Percentiles rank a stretch among this genome's conserved stretches.
These are phyloP conservation scores for Donacobius atricapilla DNA, from an alignment of 2,113 vertebrate genomes.

Conservation along the genomic window DNA sequence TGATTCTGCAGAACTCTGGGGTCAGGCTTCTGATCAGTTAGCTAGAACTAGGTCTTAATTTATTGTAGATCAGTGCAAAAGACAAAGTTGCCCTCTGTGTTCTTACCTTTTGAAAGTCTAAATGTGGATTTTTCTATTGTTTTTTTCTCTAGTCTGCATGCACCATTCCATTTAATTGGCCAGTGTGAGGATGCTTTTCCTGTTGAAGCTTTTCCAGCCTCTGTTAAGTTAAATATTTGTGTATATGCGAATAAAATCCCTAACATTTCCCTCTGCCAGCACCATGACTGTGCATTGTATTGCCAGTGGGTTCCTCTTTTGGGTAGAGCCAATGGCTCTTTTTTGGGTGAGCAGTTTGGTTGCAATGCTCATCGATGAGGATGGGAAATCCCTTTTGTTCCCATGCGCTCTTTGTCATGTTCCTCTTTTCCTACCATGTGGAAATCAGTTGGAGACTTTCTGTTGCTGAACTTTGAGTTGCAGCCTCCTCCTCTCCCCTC, in stretches of 20 bases:
- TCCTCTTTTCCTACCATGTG: background rate
- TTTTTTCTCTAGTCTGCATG: background rate
- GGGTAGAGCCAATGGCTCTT: background rate
- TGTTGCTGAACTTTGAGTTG: slow-evolving; percentile 39
- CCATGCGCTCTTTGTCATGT: background rate
- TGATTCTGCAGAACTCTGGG: background rate
- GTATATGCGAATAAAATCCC: background rate
- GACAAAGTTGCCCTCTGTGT: background rate
- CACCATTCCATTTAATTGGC: background rate
- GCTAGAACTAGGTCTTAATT: background rate
- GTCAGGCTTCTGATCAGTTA: background rate
- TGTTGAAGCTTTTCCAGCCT: background rate
- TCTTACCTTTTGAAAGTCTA: background rate
- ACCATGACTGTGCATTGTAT: background rate
- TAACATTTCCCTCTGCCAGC: background rate
- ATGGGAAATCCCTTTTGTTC: background rate
- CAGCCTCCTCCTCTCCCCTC: background rate
- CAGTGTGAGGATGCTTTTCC: background rate
- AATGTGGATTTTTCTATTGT: background rate
- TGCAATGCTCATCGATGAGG: background rate
- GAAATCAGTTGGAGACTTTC: background rate
- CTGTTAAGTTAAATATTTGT: background rate
- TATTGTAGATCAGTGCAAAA: background rate
- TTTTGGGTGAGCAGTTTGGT: background rate
- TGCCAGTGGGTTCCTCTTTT: background rate